Percentiles rank a stretch among this genome's conserved stretches.
Evolutionary conservation across 2,888 invertebrate species (phyloP).

Genomic region (Terebella lapidaria): DNA sequence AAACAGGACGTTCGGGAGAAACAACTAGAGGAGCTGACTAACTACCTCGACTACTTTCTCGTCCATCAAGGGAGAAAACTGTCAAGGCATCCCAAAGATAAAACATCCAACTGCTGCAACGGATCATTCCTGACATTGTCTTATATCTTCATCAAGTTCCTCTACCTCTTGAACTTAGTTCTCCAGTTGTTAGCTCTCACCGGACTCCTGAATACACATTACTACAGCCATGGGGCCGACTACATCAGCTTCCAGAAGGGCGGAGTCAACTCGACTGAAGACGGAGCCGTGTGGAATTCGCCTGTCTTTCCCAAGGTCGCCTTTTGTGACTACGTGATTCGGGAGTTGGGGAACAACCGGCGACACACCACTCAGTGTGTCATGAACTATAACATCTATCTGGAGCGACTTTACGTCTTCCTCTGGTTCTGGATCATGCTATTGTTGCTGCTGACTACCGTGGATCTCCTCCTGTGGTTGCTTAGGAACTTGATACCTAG

Average conservation of each 20-base stretch:
- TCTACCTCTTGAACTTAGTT: background rate
- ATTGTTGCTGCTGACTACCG: background rate
- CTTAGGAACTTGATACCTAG: background rate
- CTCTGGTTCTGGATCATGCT: background rate
- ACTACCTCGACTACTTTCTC: background rate
- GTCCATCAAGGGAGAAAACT: background rate
- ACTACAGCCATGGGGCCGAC: background rate
- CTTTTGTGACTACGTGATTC: background rate
- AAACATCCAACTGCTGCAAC: too few relatives aligned
- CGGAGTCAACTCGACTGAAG: background rate
- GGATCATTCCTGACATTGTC: background rate
- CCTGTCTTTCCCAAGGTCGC: background rate
- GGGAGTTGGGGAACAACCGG: background rate
- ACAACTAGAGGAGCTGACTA: background rate
- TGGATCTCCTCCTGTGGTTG: background rate
- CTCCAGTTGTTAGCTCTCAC: background rate
- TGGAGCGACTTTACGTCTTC: background rate
- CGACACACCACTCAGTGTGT: background rate
- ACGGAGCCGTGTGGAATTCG: background rate
- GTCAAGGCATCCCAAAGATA: too few relatives aligned
- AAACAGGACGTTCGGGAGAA: background rate
- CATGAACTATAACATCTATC: background rate
- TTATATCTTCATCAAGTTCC: background rate
- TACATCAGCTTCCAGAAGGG: background rate
- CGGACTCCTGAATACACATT: background rate